These are phyloP conservation scores for Varroa destructor DNA, from an alignment of 1,140 invertebrate genomes.

Conservation along the genomic window DNA sequence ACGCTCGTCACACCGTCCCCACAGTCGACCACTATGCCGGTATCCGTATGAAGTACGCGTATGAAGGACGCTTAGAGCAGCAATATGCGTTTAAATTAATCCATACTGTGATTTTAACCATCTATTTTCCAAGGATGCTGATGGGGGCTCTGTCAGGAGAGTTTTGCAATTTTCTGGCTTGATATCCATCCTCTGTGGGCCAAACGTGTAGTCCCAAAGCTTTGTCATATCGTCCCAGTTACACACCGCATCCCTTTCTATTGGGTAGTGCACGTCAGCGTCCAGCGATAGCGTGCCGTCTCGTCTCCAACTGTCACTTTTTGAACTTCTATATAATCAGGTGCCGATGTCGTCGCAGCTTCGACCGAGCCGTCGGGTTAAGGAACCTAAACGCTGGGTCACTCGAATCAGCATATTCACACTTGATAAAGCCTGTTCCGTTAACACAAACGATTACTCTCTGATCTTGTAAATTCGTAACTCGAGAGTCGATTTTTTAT, in stretches of 20 bases:
- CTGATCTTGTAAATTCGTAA: slow-evolving; percentile 86
- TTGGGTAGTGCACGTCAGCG: slow-evolving; percentile 96
- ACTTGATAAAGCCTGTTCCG: slow-evolving; percentile 98
- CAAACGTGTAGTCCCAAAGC: slow-evolving; percentile 99
- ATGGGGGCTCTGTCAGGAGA: slow-evolving; percentile 90
- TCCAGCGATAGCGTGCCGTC: slow-evolving; percentile 85
- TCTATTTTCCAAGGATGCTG: slow-evolving; percentile 97
- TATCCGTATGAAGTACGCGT: slow-evolving; percentile 67
- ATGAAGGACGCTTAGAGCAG: slow-evolving; percentile 95
- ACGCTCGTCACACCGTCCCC: slow-evolving; percentile 45
- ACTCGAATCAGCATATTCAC: slow-evolving; percentile 96
- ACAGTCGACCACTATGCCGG: slow-evolving; percentile 43
- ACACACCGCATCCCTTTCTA: slow-evolving; percentile 90
- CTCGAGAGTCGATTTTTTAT: not conserved
- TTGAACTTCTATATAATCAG: slow-evolving; percentile 97
- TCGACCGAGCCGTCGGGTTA: slow-evolving; percentile 93
- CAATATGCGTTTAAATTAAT: slow-evolving; percentile 88
- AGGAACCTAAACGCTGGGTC: slow-evolving; percentile 98
- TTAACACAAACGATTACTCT: slow-evolving; percentile 98
- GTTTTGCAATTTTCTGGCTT: slow-evolving; percentile 88
- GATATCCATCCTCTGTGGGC: slow-evolving; percentile 88
- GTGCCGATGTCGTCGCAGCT: slow-evolving; percentile 89
- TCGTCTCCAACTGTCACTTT: slow-evolving; percentile 99
- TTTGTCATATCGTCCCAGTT: slow-evolving; percentile 99
- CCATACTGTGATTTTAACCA: slow-evolving; percentile 97